Conservation (phyloP, 1,140 invertebrate species). For the Drosophila sucinea region DNA sequence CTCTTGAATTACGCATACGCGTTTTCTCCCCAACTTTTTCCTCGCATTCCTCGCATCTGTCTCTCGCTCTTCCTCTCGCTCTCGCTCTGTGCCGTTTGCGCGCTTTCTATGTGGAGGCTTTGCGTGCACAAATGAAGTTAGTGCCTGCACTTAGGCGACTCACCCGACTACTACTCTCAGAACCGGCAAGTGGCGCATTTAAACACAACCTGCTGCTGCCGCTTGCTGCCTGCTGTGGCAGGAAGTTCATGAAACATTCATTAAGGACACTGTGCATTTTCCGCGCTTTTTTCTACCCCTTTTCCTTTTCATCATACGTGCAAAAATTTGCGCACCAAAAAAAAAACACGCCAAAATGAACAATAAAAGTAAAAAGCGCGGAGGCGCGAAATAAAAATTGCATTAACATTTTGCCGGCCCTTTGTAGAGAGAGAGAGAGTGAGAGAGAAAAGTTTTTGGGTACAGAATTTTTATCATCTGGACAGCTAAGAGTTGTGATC, state of each 20-base stretch:
- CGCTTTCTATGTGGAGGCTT: constrained; percentile 31
- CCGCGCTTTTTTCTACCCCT: constrained; percentile 5
- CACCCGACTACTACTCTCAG: not conserved
- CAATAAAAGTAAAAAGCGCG: not conserved
- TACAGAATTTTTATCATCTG: too few species aligned
- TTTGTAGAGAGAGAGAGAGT: not conserved
- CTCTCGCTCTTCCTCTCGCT: constrained; percentile 7
- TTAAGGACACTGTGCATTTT: constrained; percentile 60
- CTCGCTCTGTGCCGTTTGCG: constrained; percentile 17
- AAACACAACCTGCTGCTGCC: constrained; percentile 12
- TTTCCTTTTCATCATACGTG: constrained; percentile 43
- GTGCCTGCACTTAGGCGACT: constrained; percentile 59
- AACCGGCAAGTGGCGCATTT: constrained; percentile 20
- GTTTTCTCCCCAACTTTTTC: not conserved
- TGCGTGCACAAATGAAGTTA: constrained; percentile 70
- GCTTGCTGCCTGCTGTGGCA: constrained; percentile 2
- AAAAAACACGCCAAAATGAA: not conserved
- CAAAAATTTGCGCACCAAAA: constrained; percentile 25
- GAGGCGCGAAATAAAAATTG: not conserved
- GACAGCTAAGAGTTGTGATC: too few species aligned
- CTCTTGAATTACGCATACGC: constrained; percentile 67
- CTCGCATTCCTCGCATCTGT: not conserved
- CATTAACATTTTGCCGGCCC: not conserved
- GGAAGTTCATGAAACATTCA: constrained; percentile 76
- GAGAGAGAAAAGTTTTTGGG: too few species aligned